Evolutionary conservation across 2,113 vertebrate species (phyloP), one percentile per base, ranked within the genome.

Genomic region (Zeus faber): DNA sequence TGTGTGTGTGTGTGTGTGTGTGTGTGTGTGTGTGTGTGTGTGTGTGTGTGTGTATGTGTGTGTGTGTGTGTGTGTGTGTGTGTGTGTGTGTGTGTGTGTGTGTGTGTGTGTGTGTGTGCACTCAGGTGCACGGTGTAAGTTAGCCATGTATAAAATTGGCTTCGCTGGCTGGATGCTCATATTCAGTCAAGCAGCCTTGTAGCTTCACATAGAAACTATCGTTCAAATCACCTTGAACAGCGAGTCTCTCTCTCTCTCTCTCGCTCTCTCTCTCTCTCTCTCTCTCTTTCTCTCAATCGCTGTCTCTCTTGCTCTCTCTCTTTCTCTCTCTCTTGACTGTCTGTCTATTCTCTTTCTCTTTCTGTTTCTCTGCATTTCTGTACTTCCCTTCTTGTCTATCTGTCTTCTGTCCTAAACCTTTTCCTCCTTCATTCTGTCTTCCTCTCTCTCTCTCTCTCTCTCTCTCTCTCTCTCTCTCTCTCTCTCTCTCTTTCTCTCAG

Each of bases 71-170:
- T 51, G 45, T 52, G 48, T 46, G 54, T 39, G 44, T 35, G 39
- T 41, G 27, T 50, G 40, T 33, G 39, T 26, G 50, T 18, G 24
- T 39, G 23, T 47, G 37, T 29, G 48, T 40, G 47, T 27, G 52
- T 47, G 50, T 54, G 35, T 50, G 49, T 54, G 49, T 18, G 51
- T 41, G 41, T 10, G 18, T 31, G 50, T 25, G 41, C 40, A 33
- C 58, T 58, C 67, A 72, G 71, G 65, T 76, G 74, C 67, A 71
- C 76, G 74, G 75, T 68, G 73, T 80, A 84, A 84, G 53, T 39
- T 77, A 79, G 46, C 60, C 78, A 86, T 77, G 84, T 78, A 82
- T 80, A 85, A 82, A 86, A 84, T 86, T 86, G 80, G 57, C 76
- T 81, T 77, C 5, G 7, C 67, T 73, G 59, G 68, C 72, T 77